Conservation (phyloP, 1,140 invertebrate species). For the Colletes gigas region DNA sequence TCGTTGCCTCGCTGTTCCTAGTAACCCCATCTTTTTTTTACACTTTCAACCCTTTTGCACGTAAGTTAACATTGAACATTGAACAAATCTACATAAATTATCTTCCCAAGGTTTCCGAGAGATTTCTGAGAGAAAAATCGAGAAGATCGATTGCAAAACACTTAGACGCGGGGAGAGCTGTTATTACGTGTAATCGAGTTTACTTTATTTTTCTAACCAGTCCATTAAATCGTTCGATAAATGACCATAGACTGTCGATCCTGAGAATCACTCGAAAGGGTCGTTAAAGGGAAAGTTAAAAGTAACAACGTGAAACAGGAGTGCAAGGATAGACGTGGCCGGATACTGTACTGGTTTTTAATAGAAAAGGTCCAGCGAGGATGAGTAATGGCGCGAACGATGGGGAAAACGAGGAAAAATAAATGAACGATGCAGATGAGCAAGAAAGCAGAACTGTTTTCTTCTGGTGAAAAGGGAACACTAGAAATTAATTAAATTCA, state of each 20-base stretch:
- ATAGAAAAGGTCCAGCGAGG: constrained; percentile 12
- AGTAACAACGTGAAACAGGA: not conserved
- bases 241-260: constrained; percentile 8
- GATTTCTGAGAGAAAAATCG: no score
- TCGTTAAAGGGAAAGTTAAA: no score
- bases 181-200: no score
- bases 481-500: constrained; percentile 20
- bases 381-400: constrained; percentile 19
- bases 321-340: not conserved
- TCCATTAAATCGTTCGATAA: constrained; percentile 11
- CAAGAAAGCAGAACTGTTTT: not conserved
- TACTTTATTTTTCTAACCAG: no score
- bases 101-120: no score
- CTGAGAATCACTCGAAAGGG: not conserved
- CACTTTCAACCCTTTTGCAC: no score
- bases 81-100: no score
- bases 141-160: no score
- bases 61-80: no score
- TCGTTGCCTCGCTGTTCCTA: no score
- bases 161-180: no score
- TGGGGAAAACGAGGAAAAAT: constrained; percentile 3
- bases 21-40: no score
- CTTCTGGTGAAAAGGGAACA: not conserved
- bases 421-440: not conserved
- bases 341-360: constrained; percentile 20